Base-by-base conservation (phyloP, 2,797 vertebrate genomes). In the Fratercula arctica region DNA sequence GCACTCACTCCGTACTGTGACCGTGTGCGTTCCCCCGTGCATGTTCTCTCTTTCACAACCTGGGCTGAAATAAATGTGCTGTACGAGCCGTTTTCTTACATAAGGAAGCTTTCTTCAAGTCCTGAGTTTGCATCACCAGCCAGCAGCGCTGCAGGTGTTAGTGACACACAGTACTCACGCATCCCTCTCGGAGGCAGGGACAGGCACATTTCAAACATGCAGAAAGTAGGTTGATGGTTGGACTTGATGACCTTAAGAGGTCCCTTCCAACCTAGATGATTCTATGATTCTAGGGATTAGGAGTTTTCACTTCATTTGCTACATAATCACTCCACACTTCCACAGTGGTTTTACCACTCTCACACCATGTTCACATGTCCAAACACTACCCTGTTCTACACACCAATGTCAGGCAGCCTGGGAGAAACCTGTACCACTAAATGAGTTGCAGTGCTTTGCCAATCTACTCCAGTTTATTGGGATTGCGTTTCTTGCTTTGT, bases 301-400 rank as follows among this genome's bases (percentile, higher is more conserved):
- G 19, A 48, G 12, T 41, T 93, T 90, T 81, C 43, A 31, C 24
- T 80, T 93, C 21, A 84, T 78, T 84, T 60, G n/a, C 74, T 74
- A 12, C 41, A 23, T 16, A 88, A 89, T 33, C 41, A 60, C 29
- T n/a, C 45, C 8, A 29, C 11, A 7, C 7, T 59, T 76, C 26
- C 24, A 64, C 20, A 61, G 86, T 5, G 13, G 43, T 79, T 90
- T 92, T 66, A 70, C 33, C 35, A 17, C 56, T 53, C 57, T 60
- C 41, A 31, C 17, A 18, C 13, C 20, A 3, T 1, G 6, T 19
- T 69, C 41, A 64, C 0, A 0, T 3, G 7, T 31, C 43, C 39
- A 73, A 64, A 70, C 37, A 2, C 26, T 29, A 31, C 17, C 28
- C 50, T 48, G 41, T 60, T 31, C 48, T 53, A 21, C 48, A 14